A percentile compares a stretch with the other conserved stretches of the same genome.
These are phyloP conservation scores for Cylloceria caligata DNA, from an alignment of 2,888 invertebrate genomes.

Conservation along the genomic window DNA sequence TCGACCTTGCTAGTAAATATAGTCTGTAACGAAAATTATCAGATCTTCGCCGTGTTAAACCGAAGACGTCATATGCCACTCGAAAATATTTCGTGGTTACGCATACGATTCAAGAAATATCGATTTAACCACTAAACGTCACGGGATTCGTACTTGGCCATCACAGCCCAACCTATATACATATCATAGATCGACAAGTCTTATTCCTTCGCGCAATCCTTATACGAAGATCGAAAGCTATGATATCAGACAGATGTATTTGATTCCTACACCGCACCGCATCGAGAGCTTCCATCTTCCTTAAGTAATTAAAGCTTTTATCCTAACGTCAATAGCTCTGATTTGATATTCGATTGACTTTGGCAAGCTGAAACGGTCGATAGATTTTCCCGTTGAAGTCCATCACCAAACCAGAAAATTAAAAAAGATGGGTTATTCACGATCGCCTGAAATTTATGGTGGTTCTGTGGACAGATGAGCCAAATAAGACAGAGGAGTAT, in stretches of 20 bases:
- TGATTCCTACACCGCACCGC: not conserved
- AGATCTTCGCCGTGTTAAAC: conserved; percentile 1
- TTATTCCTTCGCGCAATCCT: not conserved
- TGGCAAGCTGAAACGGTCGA: not conserved
- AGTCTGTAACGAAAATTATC: conserved; percentile 2
- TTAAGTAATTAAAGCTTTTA: not conserved
- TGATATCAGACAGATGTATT: not conserved
- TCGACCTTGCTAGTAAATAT: not conserved
- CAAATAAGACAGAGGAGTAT: not conserved
- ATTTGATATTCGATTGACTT: not conserved
- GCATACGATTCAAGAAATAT: not conserved
- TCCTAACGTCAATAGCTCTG: not conserved
- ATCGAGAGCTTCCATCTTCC: not conserved
- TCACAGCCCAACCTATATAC: not conserved
- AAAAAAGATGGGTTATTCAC: not conserved
- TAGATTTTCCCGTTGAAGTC: not conserved
- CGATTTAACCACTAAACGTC: not conserved
- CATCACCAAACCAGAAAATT: not conserved
- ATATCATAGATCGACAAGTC: not conserved
- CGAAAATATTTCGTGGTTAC: not conserved
- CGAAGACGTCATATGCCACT: not conserved
- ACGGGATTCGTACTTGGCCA: not conserved
- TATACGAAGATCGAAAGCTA: not conserved
- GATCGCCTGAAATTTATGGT: not conserved
- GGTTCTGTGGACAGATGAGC: not conserved